Evolutionary conservation across 2,888 invertebrate genomes (phyloP).

Genomic region (Dynastes grantii): DNA sequence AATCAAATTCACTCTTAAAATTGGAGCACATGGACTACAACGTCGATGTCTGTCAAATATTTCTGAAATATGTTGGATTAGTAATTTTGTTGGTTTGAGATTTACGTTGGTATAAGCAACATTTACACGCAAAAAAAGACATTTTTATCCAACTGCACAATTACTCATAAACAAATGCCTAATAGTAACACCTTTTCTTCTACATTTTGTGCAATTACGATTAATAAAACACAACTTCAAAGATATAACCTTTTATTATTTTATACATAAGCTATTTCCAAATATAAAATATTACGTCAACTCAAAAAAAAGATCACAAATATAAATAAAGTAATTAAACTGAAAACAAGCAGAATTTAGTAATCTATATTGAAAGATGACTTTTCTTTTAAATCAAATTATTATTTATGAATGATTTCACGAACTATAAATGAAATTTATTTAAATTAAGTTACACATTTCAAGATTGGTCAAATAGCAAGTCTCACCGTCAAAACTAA

Average conservation of each 20-base stretch:
- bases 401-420: background rate
- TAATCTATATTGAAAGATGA: background rate
- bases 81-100: too few relatives aligned
- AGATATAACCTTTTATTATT: conserved; percentile 48
- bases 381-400: background rate
- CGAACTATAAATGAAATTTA: conserved; percentile 7
- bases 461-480: conserved; percentile 23
- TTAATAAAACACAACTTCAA: conserved; percentile 19
- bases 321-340: conserved; percentile 42
- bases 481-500: conserved; percentile 6
- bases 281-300: conserved; percentile 55
- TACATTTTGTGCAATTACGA: too few relatives aligned
- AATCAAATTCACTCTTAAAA: too few relatives aligned
- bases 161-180: too few relatives aligned
- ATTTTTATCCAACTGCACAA: too few relatives aligned
- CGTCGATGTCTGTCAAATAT: too few relatives aligned
- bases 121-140: too few relatives aligned
- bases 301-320: conserved; percentile 48
- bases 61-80: too few relatives aligned
- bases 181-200: too few relatives aligned
- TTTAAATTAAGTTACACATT: conserved; percentile 32
- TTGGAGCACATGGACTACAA: too few relatives aligned
- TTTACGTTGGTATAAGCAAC: too few relatives aligned
- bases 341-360: conserved; percentile 29
- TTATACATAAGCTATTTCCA: conserved; percentile 58